These are phyloP conservation scores for Phaethon lepturus DNA, from an alignment of 2,113 vertebrate genomes.

Conservation along the genomic window DNA sequence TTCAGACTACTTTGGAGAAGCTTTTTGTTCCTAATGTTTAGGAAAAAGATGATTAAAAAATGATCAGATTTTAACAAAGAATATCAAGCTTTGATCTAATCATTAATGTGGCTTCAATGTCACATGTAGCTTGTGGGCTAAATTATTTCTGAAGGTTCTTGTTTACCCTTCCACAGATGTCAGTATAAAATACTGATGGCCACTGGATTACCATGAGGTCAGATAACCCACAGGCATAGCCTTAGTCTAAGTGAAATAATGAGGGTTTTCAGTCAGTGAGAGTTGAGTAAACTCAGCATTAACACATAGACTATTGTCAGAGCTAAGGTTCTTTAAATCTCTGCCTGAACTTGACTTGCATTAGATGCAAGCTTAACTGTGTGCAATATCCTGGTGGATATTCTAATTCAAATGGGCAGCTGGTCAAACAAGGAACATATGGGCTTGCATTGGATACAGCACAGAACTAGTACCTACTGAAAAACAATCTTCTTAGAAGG, in stretches of 20 bases:
- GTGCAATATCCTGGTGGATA: neutral
- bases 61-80: neutral
- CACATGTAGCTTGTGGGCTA: neutral
- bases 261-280: neutral
- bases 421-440: neutral
- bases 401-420: neutral
- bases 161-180: neutral
- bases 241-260: neutral
- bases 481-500: neutral
- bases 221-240: neutral
- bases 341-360: neutral
- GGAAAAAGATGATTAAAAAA: neutral
- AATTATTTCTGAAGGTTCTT: neutral
- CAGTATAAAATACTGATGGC: neutral
- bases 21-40: neutral
- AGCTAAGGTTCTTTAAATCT: neutral
- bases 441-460: neutral
- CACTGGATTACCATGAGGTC: neutral
- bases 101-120: neutral
- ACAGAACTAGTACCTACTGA: neutral
- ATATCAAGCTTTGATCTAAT: neutral
- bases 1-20: neutral
- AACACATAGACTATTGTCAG: neutral
- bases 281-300: neutral
- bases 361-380: neutral